A percentile compares a stretch with the other conserved stretches of the same genome.
These are phyloP conservation scores for Anorthoa munda DNA, from an alignment of 2,888 invertebrate species.

Conservation along the genomic window DNA sequence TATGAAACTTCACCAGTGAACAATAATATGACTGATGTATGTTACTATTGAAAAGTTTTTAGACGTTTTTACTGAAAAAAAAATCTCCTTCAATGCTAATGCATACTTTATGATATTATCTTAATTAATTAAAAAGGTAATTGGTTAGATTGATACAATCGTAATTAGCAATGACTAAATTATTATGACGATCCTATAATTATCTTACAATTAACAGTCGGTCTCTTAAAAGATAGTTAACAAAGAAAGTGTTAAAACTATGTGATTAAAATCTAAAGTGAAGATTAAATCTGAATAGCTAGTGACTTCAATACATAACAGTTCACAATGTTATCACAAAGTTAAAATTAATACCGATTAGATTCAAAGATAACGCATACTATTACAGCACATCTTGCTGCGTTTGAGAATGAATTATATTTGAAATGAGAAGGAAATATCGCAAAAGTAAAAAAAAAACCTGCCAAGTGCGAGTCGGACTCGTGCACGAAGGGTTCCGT, in stretches of 20 bases:
- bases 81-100: not conserved
- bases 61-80: too few relatives aligned
- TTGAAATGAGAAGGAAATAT: not conserved
- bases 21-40: too few relatives aligned
- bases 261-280: constrained; percentile 42
- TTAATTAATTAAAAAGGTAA: not conserved
- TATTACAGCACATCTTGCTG: constrained; percentile 5
- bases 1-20: too few relatives aligned
- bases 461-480: too few relatives aligned
- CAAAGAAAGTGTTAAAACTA: constrained; percentile 28
- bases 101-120: not conserved
- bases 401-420: constrained; percentile 1
- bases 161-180: not conserved
- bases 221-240: not conserved
- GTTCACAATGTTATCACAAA: constrained; percentile 53
- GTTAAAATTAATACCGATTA: constrained; percentile 44
- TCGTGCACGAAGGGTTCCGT: too few relatives aligned
- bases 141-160: not conserved
- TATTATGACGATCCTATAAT: too few relatives aligned
- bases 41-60: not conserved
- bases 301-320: constrained; percentile 21
- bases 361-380: constrained; percentile 33
- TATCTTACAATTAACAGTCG: not conserved
- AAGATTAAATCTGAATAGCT: constrained; percentile 35
- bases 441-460: not conserved